Evolutionary conservation across 2,797 vertebrate species (phyloP).

Genomic region (Pipistrellus pipistrellus): DNA sequence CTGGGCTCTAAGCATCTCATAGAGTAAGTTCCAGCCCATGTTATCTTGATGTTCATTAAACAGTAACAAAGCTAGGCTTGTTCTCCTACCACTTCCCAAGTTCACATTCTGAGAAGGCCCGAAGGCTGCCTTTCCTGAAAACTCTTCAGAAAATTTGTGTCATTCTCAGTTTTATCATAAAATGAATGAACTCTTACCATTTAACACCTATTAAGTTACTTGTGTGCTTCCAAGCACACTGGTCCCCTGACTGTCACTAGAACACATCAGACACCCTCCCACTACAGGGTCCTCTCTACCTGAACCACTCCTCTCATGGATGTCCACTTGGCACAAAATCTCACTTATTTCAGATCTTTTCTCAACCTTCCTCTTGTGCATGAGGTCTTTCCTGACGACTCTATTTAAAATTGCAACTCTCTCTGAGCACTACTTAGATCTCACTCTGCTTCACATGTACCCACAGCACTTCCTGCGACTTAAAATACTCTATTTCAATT

Average conservation of each 20-base stretch:
- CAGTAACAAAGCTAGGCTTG: neutral
- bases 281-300: neutral
- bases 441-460: neutral
- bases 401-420: neutral
- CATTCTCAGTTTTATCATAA: neutral
- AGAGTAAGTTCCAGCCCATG: neutral
- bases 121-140: neutral
- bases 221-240: neutral
- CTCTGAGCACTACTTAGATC: neutral
- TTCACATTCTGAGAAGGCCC: neutral
- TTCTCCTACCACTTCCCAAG: neutral
- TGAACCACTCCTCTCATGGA: neutral
- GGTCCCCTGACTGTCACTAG: neutral
- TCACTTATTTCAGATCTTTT: neutral
- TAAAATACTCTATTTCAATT: neutral
- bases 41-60: neutral
- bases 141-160: neutral
- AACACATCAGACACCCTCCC: neutral
- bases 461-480: neutral
- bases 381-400: neutral
- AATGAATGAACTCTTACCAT: neutral
- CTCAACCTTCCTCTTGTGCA: neutral
- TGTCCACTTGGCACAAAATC: rapidly evolving
- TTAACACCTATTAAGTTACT: neutral
- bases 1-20: neutral